Evolutionary conservation across 2,113 vertebrate genomes (phyloP).

Genomic region (Gavialis gangeticus): DNA sequence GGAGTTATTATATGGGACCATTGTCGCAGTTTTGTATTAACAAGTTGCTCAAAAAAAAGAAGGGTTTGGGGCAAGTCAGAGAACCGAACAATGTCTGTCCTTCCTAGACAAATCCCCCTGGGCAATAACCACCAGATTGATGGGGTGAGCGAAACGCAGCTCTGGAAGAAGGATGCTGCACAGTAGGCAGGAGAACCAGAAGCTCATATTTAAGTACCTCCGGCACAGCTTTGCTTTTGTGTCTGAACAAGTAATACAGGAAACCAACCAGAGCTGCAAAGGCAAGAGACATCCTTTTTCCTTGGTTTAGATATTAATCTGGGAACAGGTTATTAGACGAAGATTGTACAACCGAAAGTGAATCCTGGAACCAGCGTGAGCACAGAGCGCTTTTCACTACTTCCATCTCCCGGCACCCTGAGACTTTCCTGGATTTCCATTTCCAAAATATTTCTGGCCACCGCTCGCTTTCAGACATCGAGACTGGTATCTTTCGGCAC

Average conservation of each 20-base stretch:
- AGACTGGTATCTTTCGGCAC: no score
- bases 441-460: background rate
- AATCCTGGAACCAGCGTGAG: no score
- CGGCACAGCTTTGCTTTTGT: background rate
- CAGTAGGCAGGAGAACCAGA: conserved; percentile 25
- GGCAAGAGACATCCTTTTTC: background rate
- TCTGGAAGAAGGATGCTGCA: conserved; percentile 26
- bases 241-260: conserved; percentile 32
- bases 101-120: conserved; percentile 56
- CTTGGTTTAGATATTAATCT: conserved; percentile 42
- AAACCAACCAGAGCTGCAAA: conserved; percentile 35
- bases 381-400: background rate
- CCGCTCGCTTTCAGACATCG: background rate
- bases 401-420: background rate
- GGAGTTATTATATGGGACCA: background rate
- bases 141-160: conserved; percentile 43
- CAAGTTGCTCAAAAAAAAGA: conserved; percentile 9
- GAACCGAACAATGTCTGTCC: conserved; percentile 22
- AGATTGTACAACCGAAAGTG: conserved; percentile 41
- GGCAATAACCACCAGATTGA: conserved; percentile 61
- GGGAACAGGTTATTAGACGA: conserved; percentile 55
- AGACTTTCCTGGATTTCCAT: background rate
- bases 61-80: conserved; percentile 12
- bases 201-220: conserved; percentile 44
- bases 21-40: background rate